Percentiles rank a stretch among this genome's conserved stretches.
These are phyloP conservation scores for Parotocinclus haroldoi DNA, from an alignment of 2,797 vertebrate species.

Conservation along the genomic window DNA sequence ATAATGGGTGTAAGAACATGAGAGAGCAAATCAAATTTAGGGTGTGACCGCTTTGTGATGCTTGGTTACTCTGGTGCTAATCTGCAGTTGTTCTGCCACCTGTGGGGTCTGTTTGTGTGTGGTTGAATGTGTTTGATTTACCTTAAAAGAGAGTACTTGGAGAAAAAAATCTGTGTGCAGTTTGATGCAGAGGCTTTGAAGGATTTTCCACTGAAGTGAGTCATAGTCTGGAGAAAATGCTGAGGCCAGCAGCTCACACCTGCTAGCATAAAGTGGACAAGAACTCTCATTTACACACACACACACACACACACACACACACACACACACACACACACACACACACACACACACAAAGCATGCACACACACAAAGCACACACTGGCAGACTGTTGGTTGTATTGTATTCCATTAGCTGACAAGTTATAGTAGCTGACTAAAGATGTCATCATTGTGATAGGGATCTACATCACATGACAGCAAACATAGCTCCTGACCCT, in stretches of 20 bases:
- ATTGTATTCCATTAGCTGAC: no score
- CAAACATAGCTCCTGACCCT: no score
- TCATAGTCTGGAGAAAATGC: slow-evolving; percentile 41
- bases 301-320: slow-evolving; percentile 11
- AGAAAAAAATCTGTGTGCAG: slow-evolving; percentile 26
- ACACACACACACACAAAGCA: neutral
- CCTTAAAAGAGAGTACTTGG: slow-evolving; percentile 20
- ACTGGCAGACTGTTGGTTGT: neutral
- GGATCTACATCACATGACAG: no score
- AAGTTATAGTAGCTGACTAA: no score
- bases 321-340: neutral
- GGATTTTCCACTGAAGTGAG: slow-evolving; percentile 47
- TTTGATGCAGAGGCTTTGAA: slow-evolving; percentile 43
- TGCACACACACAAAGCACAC: neutral
- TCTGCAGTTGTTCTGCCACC: slow-evolving; percentile 34
- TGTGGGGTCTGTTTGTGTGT: slow-evolving; percentile 44
- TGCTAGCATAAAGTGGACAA: slow-evolving; percentile 49
- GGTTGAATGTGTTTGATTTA: slow-evolving; percentile 35
- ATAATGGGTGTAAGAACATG: slow-evolving; percentile 20
- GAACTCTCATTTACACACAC: slow-evolving; percentile 31
- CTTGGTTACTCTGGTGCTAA: slow-evolving; percentile 39
- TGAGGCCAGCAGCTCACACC: slow-evolving; percentile 50
- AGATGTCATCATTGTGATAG: no score
- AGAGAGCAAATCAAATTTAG: slow-evolving; percentile 40
- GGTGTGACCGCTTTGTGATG: slow-evolving; percentile 37